Evolutionary conservation across 2,888 invertebrate species (phyloP).

Genomic region (Cybosia mesomella): DNA sequence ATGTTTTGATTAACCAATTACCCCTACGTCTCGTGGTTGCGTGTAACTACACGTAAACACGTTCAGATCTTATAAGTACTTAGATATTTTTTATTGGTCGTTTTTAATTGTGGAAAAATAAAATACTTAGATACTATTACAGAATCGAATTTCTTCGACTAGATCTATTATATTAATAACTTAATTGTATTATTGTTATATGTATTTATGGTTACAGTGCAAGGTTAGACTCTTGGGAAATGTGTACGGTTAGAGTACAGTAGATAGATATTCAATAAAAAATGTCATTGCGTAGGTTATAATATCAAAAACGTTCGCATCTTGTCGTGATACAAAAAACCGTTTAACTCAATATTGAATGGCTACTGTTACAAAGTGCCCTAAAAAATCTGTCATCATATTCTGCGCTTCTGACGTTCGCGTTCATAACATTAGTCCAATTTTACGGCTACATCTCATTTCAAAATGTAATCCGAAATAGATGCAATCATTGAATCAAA

Average conservation of each 20-base stretch:
- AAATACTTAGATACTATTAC: not conserved
- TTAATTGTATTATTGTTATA: slow-evolving; percentile 18
- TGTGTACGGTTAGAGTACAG: not conserved
- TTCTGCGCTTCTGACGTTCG: slow-evolving; percentile 17
- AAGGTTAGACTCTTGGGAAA: slow-evolving; percentile 12
- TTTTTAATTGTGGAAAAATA: slow-evolving; percentile 20
- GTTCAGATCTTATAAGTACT: slow-evolving; percentile 29
- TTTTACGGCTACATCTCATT: slow-evolving; percentile 26
- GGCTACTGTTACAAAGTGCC: slow-evolving; percentile 6
- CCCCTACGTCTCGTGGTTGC: not conserved
- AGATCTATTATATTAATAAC: slow-evolving; percentile 9
- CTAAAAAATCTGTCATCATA: slow-evolving; percentile 24
- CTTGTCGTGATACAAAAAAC: slow-evolving; percentile 8
- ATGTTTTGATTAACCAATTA: slow-evolving; percentile 26
- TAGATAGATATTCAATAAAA: not conserved
- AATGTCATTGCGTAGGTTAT: slow-evolving; percentile 5
- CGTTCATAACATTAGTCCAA: slow-evolving; percentile 23
- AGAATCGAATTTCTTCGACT: not conserved
- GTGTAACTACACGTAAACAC: slow-evolving; percentile 28
- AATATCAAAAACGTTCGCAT: slow-evolving; percentile 1
- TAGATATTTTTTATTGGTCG: slow-evolving; percentile 26
- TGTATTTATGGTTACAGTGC: slow-evolving; percentile 9
- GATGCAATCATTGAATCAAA: slow-evolving; percentile 30
- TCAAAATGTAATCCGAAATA: slow-evolving; percentile 35
- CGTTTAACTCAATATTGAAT: slow-evolving; percentile 15